Conservation (phyloP, 2,797 vertebrate genomes). For the Xiphophorus birchmanni region DNA sequence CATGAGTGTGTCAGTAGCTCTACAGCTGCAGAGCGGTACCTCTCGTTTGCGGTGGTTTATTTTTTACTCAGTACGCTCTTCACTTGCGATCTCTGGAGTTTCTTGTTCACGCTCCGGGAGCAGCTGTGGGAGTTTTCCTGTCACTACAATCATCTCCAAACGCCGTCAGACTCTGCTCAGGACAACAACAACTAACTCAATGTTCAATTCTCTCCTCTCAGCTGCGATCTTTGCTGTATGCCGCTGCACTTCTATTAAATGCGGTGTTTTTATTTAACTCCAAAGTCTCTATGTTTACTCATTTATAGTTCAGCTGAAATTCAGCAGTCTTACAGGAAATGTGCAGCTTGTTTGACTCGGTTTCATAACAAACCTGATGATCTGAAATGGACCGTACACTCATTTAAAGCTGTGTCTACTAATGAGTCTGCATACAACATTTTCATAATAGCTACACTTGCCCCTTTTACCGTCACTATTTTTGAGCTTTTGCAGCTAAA, state of each 20-base stretch:
- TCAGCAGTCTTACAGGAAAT: neutral
- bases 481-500: neutral
- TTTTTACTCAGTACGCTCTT: constrained; percentile 55
- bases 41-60: constrained; percentile 32
- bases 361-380: neutral
- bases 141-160: constrained; percentile 14
- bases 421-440: neutral
- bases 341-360: neutral
- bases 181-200: constrained; percentile 42
- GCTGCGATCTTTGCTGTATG: constrained; percentile 59
- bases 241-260: constrained; percentile 73
- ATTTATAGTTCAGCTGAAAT: neutral
- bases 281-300: constrained; percentile 8
- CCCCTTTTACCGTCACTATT: neutral
- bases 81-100: constrained; percentile 2
- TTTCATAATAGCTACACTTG: neutral
- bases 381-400: neutral
- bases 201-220: constrained; percentile 7
- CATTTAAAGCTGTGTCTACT: neutral
- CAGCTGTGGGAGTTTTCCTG: constrained; percentile 34
- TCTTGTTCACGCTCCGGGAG: constrained; percentile 31
- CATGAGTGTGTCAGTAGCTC: constrained; percentile 5
- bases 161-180: constrained; percentile 48
- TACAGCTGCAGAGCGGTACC: constrained; percentile 33
- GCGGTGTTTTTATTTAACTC: constrained; percentile 59